Conservation (phyloP, 2,113 vertebrate genomes). For the Chiloscyllium plagiosum region DNA sequence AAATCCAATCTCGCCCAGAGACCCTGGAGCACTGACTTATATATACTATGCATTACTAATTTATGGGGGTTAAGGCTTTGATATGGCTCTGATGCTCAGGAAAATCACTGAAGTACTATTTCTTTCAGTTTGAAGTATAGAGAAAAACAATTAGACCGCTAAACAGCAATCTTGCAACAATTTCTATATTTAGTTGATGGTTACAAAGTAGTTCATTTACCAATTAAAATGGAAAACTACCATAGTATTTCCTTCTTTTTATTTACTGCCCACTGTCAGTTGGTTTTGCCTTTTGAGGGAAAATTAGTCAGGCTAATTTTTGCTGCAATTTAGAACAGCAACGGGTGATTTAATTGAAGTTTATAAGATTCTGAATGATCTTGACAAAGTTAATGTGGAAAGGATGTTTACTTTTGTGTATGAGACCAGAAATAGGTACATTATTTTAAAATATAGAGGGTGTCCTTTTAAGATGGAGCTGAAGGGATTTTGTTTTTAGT, state of each 20-base stretch:
- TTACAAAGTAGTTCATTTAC: not conserved
- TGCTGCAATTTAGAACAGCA: too few species aligned
- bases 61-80: constrained; percentile 61
- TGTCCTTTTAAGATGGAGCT: too few species aligned
- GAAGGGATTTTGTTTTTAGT: too few species aligned
- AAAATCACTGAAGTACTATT: constrained; percentile 31
- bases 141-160: constrained; percentile 14
- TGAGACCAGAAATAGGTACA: too few species aligned
- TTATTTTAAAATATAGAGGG: too few species aligned
- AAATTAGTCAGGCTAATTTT: too few species aligned
- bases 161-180: not conserved
- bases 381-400: too few species aligned
- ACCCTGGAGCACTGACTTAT: constrained; percentile 57
- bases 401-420: too few species aligned
- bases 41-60: constrained; percentile 61
- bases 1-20: constrained; percentile 46
- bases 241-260: not conserved
- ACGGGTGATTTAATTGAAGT: too few species aligned
- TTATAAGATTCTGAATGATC: too few species aligned
- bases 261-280: not conserved
- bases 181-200: not conserved
- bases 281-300: too few species aligned
- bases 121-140: constrained; percentile 51
- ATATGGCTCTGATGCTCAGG: constrained; percentile 49
- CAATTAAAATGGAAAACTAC: constrained; percentile 9